Evolutionary conservation across 1,140 invertebrate genomes (phyloP), one percentile per base, ranked within the genome.

Genomic region (Lordiphosa stackelbergi): DNA sequence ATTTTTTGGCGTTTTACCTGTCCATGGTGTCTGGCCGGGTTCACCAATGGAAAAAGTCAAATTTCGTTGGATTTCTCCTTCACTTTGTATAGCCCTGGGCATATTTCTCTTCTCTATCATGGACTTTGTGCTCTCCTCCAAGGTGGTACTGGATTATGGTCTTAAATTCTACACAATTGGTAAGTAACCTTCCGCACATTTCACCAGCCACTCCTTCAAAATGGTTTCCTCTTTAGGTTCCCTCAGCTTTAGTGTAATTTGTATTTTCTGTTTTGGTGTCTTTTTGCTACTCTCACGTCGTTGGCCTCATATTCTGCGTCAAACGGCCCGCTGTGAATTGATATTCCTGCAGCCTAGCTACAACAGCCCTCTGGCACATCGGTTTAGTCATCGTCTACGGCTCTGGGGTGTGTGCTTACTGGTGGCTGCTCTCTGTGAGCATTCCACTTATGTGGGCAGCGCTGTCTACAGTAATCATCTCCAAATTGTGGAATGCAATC

Each of bases 81-180:
- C 65, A 0, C 13, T 83, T 3, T 10, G 83, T 2, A 48, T 73
- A 2, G 59, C 79, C 22, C 5, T 74, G 4, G 42, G 58, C 3
- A 40, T 86, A 6, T 52, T 85, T 5, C n/a, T 7, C 1, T 86
- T 86, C 36, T 46, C 73, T 5, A 54, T 74, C 34, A 12, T 83
- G 56, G 79, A 86, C 35, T 70, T 62, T 24, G 63, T 43, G 0
- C 52, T 86, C 2, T 69, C 85, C 6, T 69, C 63, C 4, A 72
- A 75, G 10, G 62, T 75, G 11, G 63, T 86, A 5, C 13, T 78
- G 0, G 68, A 83, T 16, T 16, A 66, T 35, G 85, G 85, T 0
- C 43, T 86, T 0, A 86, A 83, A 36, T 60, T 86, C 8, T 75
- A 85, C 19, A 86, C 85, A 11, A 86, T 86, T 54, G 74, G 84